phyloP scores from a whole-genome alignment of 2,113 vertebrate genomes.

The Mesitornis unicolor region DNA sequence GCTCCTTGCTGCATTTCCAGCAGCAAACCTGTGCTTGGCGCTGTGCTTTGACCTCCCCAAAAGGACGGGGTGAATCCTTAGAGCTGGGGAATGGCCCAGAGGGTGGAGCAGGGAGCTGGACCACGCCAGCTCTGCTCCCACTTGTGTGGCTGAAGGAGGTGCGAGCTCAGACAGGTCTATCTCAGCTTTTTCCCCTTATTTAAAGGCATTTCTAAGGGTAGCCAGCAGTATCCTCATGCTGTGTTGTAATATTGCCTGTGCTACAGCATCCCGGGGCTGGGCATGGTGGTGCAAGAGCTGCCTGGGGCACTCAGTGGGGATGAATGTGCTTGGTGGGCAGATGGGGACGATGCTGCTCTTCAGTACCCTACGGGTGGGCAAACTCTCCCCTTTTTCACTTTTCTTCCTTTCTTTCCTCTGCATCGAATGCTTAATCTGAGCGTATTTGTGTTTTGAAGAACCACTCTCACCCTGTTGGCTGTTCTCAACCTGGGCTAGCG shows the following conservation, averaged over 20 bases:
- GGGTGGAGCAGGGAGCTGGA: neutral
- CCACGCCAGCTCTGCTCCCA: neutral
- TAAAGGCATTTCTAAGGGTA: neutral
- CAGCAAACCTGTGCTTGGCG: neutral
- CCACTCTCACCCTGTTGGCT: neutral
- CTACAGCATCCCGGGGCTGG: neutral
- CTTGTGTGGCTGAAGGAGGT: neutral
- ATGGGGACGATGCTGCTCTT: neutral
- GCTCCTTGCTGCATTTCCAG: neutral
- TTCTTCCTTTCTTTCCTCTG: neutral
- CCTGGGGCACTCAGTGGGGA: rapidly evolving
- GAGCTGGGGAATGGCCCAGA: neutral
- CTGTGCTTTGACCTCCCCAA: neutral
- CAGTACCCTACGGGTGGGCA: neutral
- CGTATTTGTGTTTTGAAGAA: neutral
- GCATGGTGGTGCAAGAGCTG: neutral
- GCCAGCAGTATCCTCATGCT: neutral
- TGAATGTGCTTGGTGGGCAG: neutral
- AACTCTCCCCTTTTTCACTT: neutral
- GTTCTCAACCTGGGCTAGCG: neutral
- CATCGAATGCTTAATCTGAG: neutral
- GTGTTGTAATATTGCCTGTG: neutral
- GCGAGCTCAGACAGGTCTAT: neutral
- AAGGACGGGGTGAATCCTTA: neutral
- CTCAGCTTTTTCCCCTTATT: neutral